Percentiles rank a stretch among this genome's conserved stretches.
phyloP scores from a whole-genome alignment of 2,797 vertebrate genomes.

The Myripristis murdjan region DNA sequence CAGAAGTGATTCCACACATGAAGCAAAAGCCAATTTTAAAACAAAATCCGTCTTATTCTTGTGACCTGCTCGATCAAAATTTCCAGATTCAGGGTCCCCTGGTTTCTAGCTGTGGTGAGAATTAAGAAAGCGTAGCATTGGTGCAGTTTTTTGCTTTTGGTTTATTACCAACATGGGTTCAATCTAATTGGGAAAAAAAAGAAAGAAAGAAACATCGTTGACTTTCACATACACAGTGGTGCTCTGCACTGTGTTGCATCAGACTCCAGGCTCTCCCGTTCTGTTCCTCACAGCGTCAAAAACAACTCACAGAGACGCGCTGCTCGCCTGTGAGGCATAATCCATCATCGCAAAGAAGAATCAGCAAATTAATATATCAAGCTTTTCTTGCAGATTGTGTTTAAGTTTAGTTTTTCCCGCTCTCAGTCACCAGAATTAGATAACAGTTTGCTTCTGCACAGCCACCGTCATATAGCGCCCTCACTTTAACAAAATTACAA shows the following conservation, averaged over 20 bases:
- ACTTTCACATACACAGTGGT: no score
- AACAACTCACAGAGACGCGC: no score
- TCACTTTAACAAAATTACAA: slow-evolving; percentile 27
- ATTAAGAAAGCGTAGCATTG: no score
- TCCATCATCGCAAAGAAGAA: slow-evolving; percentile 47
- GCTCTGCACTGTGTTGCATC: no score
- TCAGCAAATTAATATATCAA: slow-evolving; percentile 38
- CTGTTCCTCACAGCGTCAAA: no score
- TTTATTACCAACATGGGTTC: slow-evolving; percentile 50
- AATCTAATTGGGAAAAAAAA: slow-evolving; percentile 48
- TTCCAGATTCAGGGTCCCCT: no score
- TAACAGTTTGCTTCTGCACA: not conserved
- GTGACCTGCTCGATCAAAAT: no score
- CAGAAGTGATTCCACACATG: slow-evolving; percentile 5
- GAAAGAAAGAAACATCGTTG: not conserved
- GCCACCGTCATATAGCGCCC: slow-evolving; percentile 45
- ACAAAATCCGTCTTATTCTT: not conserved
- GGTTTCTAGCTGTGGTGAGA: no score
- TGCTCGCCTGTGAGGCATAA: slow-evolving; percentile 30
- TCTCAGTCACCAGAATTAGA: slow-evolving; percentile 14
- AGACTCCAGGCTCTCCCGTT: not conserved
- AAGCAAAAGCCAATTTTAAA: not conserved
- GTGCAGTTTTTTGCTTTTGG: slow-evolving; percentile 39
- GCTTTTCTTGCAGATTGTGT: slow-evolving; percentile 9
- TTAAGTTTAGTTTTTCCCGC: slow-evolving; percentile 32